Conservation (phyloP, 92 coral and sea anemone genomes). For the Bergia puertoricense region DNA sequence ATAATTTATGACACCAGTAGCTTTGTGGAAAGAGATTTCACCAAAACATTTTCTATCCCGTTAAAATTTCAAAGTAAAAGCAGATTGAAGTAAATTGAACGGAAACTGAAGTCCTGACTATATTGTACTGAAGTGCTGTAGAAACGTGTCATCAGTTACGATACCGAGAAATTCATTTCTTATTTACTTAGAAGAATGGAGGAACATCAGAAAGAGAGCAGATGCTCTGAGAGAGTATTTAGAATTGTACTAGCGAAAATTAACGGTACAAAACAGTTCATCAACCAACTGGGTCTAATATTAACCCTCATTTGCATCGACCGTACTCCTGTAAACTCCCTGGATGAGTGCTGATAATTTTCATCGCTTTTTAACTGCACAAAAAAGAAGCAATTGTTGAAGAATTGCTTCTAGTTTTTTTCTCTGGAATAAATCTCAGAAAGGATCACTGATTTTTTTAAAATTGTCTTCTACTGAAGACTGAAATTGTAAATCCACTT, state of each 20-base stretch:
- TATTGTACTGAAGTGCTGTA: not conserved
- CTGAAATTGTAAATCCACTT: not conserved
- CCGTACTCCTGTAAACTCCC: not conserved
- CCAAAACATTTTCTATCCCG: not conserved
- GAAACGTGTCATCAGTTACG: not conserved
- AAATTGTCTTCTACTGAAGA: no score
- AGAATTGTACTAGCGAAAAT: not conserved
- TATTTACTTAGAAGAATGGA: not conserved
- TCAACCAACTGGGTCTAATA: not conserved
- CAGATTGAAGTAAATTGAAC: not conserved
- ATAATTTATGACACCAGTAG: slow-evolving; percentile 10
- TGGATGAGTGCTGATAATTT: not conserved
- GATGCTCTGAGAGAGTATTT: not conserved
- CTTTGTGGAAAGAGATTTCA: not conserved
- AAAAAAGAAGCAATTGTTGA: not conserved
- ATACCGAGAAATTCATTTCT: no score
- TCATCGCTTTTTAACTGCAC: not conserved
- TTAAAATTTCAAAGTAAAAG: not conserved
- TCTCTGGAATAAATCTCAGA: not conserved
- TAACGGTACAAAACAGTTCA: slow-evolving; percentile 9
- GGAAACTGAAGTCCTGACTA: not conserved
- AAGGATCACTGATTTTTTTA: not conserved
- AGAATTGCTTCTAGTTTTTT: not conserved
- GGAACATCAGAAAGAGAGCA: not conserved
- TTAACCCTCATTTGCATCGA: not conserved